phyloP scores from a whole-genome alignment of 1,140 invertebrate species.

The Belonocnema kinseyi region DNA sequence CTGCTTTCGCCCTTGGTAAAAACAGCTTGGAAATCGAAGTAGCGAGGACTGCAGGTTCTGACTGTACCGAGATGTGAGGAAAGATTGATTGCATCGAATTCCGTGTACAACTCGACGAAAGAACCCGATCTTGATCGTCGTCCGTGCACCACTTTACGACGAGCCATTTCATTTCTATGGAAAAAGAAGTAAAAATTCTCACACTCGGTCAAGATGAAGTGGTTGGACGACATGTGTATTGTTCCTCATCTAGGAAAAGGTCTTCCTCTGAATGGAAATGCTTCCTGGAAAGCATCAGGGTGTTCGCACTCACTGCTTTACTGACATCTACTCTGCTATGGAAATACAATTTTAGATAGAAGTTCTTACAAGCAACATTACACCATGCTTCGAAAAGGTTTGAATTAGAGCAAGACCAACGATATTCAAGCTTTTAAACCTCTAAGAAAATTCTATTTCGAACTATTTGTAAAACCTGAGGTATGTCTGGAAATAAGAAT shows the following conservation, averaged over 20 bases:
- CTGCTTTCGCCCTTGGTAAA: background rate
- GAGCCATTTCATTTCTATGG: conserved; percentile 24
- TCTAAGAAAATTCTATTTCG: too few species aligned
- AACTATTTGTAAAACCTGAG: too few species aligned
- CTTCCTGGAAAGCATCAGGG: conserved; percentile 19
- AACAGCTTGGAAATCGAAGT: conserved; percentile 5
- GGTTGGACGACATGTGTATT: conserved; percentile 23
- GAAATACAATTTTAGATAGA: conserved; percentile 1
- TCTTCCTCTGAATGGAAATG: conserved; percentile 26
- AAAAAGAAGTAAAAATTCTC: conserved; percentile 3
- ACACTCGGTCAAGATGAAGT: conserved; percentile 22
- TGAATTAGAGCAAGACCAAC: too few species aligned
- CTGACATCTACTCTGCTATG: conserved; percentile 1
- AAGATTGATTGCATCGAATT: conserved; percentile 62
- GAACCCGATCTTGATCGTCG: conserved; percentile 25
- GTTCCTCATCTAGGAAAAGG: conserved; percentile 13
- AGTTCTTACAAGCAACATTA: background rate
- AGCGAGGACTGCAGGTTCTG: conserved; percentile 8
- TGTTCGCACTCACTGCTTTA: conserved; percentile 7
- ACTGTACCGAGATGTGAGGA: conserved; percentile 33
- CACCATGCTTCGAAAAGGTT: too few species aligned
- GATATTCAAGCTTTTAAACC: too few species aligned
- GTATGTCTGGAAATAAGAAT: too few species aligned
- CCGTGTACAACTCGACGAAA: conserved; percentile 41
- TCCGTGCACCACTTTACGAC: conserved; percentile 38